Evolutionary conservation across 2,888 invertebrate species (phyloP).

Genomic region (Trimorus sp.): DNA sequence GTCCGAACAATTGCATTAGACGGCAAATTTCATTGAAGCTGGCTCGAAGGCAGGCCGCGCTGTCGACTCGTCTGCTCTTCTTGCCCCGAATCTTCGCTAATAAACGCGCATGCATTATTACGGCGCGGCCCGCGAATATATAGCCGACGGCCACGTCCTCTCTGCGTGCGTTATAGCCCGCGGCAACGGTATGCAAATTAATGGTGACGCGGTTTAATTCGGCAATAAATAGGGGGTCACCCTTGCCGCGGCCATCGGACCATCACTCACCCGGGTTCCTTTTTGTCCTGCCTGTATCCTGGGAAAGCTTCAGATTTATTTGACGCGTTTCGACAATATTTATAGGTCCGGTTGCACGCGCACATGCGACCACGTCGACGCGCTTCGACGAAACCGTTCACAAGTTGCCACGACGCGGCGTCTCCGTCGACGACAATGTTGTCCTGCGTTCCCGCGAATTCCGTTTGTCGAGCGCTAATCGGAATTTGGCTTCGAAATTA

Average conservation of each 20-base stretch:
- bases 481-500: background rate
- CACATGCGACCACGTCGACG: slow-evolving; percentile 70
- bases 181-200: slow-evolving; percentile 79
- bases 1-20: slow-evolving; percentile 53
- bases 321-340: slow-evolving; percentile 80
- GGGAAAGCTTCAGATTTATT: slow-evolving; percentile 81
- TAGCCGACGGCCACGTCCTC: slow-evolving; percentile 33
- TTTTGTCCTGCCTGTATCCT: slow-evolving; percentile 76
- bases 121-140: slow-evolving; percentile 45
- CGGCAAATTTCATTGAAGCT: slow-evolving; percentile 55
- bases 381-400: slow-evolving; percentile 48
- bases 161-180: slow-evolving; percentile 36
- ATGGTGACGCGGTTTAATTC: slow-evolving; percentile 82
- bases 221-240: slow-evolving; percentile 81
- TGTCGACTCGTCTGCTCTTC: slow-evolving; percentile 44
- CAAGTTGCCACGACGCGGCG: background rate
- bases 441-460: no score
- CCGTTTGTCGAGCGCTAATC: background rate
- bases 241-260: slow-evolving; percentile 77
- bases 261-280: slow-evolving; percentile 78
- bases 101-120: slow-evolving; percentile 49
- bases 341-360: slow-evolving; percentile 80
- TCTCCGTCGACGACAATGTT: background rate
- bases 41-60: slow-evolving; percentile 24
- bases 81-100: slow-evolving; percentile 59